Percentiles rank a stretch among this genome's conserved stretches.
Evolutionary conservation across 2,888 invertebrate genomes (phyloP).

Genomic region (Lochmaea capreae): DNA sequence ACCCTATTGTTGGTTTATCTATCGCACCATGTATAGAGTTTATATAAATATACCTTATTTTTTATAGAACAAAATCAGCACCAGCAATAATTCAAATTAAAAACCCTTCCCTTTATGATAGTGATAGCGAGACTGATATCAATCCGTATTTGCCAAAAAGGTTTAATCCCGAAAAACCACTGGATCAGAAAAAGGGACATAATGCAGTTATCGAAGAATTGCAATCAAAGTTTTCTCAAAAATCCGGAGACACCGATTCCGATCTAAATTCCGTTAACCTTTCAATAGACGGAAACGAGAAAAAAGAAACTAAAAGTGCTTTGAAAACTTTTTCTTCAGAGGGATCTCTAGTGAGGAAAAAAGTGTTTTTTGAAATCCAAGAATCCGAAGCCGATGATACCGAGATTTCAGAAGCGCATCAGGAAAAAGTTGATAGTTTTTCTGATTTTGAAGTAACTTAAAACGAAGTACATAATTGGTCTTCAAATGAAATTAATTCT

Average conservation of each 20-base stretch:
- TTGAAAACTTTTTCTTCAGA: slow-evolving; percentile 71
- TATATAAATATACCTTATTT: neutral
- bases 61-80: slow-evolving; percentile 31
- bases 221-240: slow-evolving; percentile 31
- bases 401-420: slow-evolving; percentile 27
- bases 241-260: slow-evolving; percentile 36
- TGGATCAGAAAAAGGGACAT: slow-evolving; percentile 39
- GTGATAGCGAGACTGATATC: slow-evolving; percentile 52
- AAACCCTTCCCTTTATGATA: slow-evolving; percentile 53
- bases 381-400: slow-evolving; percentile 56
- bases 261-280: slow-evolving; percentile 33
- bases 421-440: slow-evolving; percentile 38
- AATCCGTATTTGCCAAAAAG: slow-evolving; percentile 24
- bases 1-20: too few relatives aligned
- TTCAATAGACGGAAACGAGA: slow-evolving; percentile 35
- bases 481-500: too few relatives aligned
- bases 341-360: slow-evolving; percentile 72
- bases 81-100: slow-evolving; percentile 46
- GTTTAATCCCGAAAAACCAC: slow-evolving; percentile 33
- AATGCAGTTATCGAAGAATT: slow-evolving; percentile 49
- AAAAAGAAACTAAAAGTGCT: slow-evolving; percentile 67
- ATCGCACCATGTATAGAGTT: too few relatives aligned
- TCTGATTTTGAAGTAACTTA: slow-evolving; percentile 54
- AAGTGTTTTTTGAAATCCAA: slow-evolving; percentile 74
- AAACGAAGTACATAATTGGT: too few relatives aligned